Percentiles rank a stretch among this genome's conserved stretches.
Conservation (phyloP, 2,113 vertebrate species). For the Panthera tigris region DNA sequence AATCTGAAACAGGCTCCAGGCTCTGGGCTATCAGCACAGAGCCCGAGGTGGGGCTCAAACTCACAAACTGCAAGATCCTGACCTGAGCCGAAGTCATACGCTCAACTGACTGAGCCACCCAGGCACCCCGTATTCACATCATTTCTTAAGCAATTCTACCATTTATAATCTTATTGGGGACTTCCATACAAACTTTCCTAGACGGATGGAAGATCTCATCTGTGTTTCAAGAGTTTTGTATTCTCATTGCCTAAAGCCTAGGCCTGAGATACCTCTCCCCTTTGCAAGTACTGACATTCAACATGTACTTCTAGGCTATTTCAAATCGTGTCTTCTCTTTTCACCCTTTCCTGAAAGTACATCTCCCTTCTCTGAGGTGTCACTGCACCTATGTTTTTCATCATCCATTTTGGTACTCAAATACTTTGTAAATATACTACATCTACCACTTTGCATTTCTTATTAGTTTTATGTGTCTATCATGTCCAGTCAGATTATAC, state of each 20-base stretch:
- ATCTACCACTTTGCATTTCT: background rate
- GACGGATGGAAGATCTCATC: background rate
- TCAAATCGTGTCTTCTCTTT: background rate
- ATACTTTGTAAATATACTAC: background rate
- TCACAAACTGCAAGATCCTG: no score
- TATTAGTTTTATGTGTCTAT: background rate
- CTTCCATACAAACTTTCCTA: background rate
- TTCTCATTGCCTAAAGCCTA: background rate
- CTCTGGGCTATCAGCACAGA: no score
- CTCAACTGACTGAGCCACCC: no score
- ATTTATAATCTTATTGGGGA: background rate
- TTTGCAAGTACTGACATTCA: background rate
- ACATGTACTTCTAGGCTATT: background rate
- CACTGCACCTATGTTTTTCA: background rate
- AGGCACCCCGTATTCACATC: background rate
- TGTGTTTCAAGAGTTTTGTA: background rate
- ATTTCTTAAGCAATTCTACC: background rate
- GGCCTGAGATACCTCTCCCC: background rate
- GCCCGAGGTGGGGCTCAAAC: no score
- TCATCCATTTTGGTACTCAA: background rate
- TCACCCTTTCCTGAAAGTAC: background rate
- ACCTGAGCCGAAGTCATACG: no score
- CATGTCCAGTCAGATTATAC: background rate
- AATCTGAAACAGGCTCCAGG: no score
- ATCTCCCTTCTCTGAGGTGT: background rate